Conservation (phyloP, 30 jellyfish, hydroid and myxozoan genomes). For the Aurelia aurita region DNA sequence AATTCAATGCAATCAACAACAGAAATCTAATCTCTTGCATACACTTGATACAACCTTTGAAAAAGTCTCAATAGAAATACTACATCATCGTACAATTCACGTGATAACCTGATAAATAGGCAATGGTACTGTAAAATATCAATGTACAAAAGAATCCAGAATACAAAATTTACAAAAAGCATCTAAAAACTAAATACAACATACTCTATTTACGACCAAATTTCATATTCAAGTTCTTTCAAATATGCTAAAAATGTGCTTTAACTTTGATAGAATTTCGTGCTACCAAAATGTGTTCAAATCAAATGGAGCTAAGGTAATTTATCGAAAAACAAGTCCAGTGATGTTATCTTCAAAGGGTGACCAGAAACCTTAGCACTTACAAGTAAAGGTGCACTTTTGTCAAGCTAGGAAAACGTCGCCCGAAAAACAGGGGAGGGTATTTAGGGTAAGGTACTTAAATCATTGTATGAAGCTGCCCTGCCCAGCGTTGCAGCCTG, state of each 20-base stretch:
- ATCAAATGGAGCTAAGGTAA: too few relatives aligned
- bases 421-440: too few relatives aligned
- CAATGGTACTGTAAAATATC: slow-evolving; percentile 53
- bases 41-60: slow-evolving; percentile 6
- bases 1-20: neutral
- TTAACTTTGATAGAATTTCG: too few relatives aligned
- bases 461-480: too few relatives aligned
- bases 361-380: too few relatives aligned
- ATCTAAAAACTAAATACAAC: slow-evolving; percentile 31
- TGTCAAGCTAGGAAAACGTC: too few relatives aligned
- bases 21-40: slow-evolving; percentile 23
- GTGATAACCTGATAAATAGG: slow-evolving; percentile 56
- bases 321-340: too few relatives aligned
- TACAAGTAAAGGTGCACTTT: too few relatives aligned
- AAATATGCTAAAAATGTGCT: neutral
- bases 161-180: slow-evolving; percentile 63
- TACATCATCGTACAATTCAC: slow-evolving; percentile 33
- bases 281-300: too few relatives aligned
- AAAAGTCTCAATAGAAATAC: slow-evolving; percentile 8
- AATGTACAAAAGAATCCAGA: slow-evolving; percentile 54
- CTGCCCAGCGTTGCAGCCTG: too few relatives aligned
- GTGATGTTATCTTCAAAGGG: too few relatives aligned
- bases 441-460: too few relatives aligned
- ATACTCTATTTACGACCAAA: slow-evolving; percentile 20
- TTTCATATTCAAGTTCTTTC: neutral